Evolutionary conservation across 2,113 vertebrate species (phyloP), one percentile per base, ranked within the genome.

Genomic region (Lasiurus cinereus): DNA sequence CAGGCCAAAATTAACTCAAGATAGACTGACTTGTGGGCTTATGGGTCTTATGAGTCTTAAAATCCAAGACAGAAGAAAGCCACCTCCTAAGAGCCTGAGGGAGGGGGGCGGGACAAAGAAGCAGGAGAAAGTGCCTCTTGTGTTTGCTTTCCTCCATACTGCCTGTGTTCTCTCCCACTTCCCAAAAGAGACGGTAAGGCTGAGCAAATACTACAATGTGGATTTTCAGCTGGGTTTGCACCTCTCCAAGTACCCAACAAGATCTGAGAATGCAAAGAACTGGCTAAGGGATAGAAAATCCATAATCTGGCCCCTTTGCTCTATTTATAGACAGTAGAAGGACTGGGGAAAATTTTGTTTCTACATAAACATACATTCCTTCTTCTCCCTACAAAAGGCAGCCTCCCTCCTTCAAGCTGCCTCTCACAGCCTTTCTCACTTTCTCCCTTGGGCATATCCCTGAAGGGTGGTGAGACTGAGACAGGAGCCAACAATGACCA

Each of bases 1-100:
- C 66, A 80, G 24, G 19, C 56, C 74, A 94, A 96, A 96, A 90
- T 77, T 43, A 83, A 89, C 24, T 83, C 59, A 78, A 8, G 73
- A 24, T 66, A 94, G 52, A 93, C 56, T 39, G 62, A 91, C 50
- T 33, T 87, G n/a, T 89, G 18, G 43, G 56, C 33, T 78, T 46
- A 22, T 11, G 36, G 74, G 50, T 64, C 33, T 82, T 46, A 27
- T 7, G 54, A 88, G 36, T 62, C 66, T 87, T 62, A 72, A 97
- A 54, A 70, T 72, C 5, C 3, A 67, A 74, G 62, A 85, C 15
- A 74, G 18, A 90, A 88, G 8, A n/a, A 83, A 77, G 18, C 52
- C 70, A 33, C 82, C 19, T 33, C 56, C 59, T 84, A 11, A 46
- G 15, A 91, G 66, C 13, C 73, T 50, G 39, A 39, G 39, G 39